phyloP scores from a whole-genome alignment of 2,113 vertebrate species.

The Cephalophus harveyi region DNA sequence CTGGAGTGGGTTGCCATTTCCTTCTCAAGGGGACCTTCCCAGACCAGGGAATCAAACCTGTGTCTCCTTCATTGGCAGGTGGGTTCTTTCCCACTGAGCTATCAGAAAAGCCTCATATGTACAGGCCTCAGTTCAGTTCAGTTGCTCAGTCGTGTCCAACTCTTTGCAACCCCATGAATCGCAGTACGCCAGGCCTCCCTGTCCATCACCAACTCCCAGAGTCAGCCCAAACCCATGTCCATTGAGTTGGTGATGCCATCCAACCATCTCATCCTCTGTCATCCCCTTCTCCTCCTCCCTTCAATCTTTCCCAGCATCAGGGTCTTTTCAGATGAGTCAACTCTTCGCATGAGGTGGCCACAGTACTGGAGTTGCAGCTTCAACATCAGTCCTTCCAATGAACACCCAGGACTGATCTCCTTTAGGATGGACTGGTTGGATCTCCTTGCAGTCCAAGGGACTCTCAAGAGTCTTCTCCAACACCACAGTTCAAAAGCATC shows the following conservation, averaged over 20 bases:
- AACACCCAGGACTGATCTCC: too few species aligned
- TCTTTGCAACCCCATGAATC: background rate
- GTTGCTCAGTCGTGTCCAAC: fast-evolving
- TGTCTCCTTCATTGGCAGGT: background rate
- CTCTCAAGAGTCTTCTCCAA: too few species aligned
- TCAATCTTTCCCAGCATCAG: too few species aligned
- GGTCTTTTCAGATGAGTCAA: too few species aligned
- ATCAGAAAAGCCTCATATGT: background rate
- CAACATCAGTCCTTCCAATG: too few species aligned
- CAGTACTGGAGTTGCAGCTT: too few species aligned
- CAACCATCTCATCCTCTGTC: background rate
- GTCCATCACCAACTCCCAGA: background rate
- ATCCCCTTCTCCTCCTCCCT: background rate
- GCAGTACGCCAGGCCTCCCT: background rate
- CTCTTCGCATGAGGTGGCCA: too few species aligned
- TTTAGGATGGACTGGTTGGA: too few species aligned
- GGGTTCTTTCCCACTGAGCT: background rate
- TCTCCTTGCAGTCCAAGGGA: too few species aligned
- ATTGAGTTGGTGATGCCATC: too few species aligned
- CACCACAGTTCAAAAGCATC: too few species aligned
- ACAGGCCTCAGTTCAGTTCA: background rate
- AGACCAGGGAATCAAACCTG: background rate
- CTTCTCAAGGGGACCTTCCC: background rate
- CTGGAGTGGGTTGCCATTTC: background rate
- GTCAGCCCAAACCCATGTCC: background rate